These are phyloP conservation scores for Panthera uncia DNA, from an alignment of 2,113 vertebrate genomes.

Conservation along the genomic window DNA sequence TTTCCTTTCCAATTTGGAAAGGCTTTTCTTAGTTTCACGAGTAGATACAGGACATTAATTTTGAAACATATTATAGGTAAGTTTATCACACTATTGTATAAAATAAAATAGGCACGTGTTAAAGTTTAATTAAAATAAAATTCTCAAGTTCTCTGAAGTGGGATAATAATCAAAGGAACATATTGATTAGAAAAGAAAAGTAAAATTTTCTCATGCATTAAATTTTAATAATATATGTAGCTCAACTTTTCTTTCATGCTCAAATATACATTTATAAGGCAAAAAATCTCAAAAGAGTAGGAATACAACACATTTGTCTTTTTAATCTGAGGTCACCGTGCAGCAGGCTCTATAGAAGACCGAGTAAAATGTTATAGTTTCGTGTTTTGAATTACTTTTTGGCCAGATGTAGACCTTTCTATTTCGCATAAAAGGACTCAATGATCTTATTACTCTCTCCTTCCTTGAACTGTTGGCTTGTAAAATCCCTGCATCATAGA, in stretches of 20 bases:
- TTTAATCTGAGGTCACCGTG: not conserved
- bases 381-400: constrained; percentile 31
- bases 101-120: not conserved
- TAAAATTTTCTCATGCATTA: not conserved
- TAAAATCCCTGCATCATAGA: not conserved
- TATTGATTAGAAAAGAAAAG: not conserved
- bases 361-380: not conserved
- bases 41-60: not conserved
- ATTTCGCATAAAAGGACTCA: not conserved
- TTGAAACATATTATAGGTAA: not conserved
- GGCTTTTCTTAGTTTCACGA: not conserved
- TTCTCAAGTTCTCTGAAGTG: not conserved
- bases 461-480: not conserved
- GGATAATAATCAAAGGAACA: not conserved
- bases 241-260: not conserved
- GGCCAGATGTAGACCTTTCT: not conserved
- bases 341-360: not conserved
- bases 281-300: not conserved
- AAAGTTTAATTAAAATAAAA: not conserved
- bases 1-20: constrained; percentile 3
- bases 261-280: not conserved
- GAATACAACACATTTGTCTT: not conserved
- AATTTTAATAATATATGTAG: not conserved
- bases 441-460: not conserved
- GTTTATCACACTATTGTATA: not conserved